Percentiles rank a stretch among this genome's conserved stretches.
phyloP scores from a whole-genome alignment of 2,113 vertebrate species.

The Barbus barbus region DNA sequence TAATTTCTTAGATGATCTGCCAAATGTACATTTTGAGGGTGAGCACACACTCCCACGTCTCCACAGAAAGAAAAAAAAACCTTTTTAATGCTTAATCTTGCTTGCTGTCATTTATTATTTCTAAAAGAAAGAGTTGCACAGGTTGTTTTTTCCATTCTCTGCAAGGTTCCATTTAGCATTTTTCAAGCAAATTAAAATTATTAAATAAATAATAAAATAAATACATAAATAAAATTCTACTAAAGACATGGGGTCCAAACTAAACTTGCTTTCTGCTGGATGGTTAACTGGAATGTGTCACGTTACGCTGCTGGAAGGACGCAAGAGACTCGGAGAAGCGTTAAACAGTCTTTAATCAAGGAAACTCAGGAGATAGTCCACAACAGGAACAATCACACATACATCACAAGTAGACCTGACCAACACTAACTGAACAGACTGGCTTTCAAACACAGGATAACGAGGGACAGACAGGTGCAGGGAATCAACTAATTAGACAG shows the following conservation, averaged over 20 bases:
- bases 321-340: too few species aligned
- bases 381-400: too few species aligned
- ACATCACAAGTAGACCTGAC: too few species aligned
- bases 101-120: not conserved
- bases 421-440: too few species aligned
- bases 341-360: too few species aligned
- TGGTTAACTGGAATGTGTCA: slow-evolving; percentile 6
- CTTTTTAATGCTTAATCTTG: not conserved
- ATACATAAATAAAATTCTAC: not conserved
- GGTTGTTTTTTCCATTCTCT: not conserved
- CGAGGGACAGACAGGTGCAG: too few species aligned
- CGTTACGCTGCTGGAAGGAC: too few species aligned
- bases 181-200: not conserved
- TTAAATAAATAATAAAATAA: not conserved
- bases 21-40: not conserved
- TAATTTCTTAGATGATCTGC: not conserved
- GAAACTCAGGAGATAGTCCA: too few species aligned
- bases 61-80: not conserved
- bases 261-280: not conserved
- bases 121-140: not conserved
- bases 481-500: too few species aligned
- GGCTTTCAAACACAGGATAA: too few species aligned
- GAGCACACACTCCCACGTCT: not conserved
- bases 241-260: not conserved
- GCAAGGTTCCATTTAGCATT: not conserved